Percentiles rank a stretch among this genome's conserved stretches.
Conservation (phyloP, 2,113 vertebrate genomes). For the Etheostoma cragini region DNA sequence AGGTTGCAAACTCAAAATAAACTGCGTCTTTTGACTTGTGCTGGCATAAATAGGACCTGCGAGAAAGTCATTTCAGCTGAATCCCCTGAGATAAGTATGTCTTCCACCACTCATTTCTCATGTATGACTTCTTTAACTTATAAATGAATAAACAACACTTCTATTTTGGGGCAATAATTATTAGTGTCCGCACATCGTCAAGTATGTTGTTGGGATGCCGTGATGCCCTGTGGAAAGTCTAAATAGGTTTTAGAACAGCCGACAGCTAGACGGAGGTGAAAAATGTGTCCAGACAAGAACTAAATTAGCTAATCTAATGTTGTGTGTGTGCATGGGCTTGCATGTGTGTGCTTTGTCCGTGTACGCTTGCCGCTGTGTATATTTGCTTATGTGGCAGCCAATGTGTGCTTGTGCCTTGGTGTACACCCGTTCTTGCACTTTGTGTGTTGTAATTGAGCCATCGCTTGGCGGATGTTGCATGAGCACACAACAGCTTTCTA, state of each 20-base stretch:
- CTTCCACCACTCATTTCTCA: constrained; percentile 49
- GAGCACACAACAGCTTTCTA: constrained; percentile 66
- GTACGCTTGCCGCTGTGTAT: constrained; percentile 32
- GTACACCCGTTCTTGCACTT: constrained; percentile 39
- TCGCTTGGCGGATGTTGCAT: constrained; percentile 65
- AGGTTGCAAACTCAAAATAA: constrained; percentile 38
- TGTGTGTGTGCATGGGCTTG: constrained; percentile 38
- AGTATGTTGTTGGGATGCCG: constrained; percentile 40
- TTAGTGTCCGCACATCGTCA: constrained; percentile 58
- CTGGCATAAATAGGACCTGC: constrained; percentile 12
- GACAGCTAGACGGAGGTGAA: constrained; percentile 63
- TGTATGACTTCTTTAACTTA: constrained; percentile 48
- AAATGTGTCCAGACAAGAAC: constrained; percentile 80
- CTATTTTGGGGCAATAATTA: constrained; percentile 70
- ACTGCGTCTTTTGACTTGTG: constrained; percentile 6
- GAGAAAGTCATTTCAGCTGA: constrained; percentile 32
- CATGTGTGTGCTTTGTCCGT: constrained; percentile 34
- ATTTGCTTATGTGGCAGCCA: constrained; percentile 37
- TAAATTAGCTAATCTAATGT: constrained; percentile 80
- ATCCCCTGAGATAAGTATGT: constrained; percentile 56
- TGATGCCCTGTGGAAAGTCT: constrained; percentile 66
- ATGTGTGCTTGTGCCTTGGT: constrained; percentile 11
- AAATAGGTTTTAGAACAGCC: constrained; percentile 74
- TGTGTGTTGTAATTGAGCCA: constrained; percentile 78
- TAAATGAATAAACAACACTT: constrained; percentile 65